Conservation (phyloP, 2,888 invertebrate species). For the Lochmaea crataegi region DNA sequence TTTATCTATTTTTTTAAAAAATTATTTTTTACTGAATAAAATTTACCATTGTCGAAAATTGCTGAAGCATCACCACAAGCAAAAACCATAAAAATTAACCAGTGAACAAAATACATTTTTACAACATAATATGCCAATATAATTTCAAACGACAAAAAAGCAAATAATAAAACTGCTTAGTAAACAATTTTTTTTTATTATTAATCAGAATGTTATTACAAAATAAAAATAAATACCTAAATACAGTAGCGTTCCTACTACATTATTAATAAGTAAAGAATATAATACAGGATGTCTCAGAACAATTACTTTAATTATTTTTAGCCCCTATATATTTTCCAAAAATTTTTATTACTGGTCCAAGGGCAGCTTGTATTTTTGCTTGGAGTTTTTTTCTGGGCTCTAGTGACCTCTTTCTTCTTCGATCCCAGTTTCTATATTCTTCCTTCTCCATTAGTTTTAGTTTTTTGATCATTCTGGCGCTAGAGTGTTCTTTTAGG, state of each 20-base stretch:
- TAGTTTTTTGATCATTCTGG: too few relatives aligned
- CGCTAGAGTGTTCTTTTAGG: too few relatives aligned
- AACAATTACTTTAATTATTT: too few relatives aligned
- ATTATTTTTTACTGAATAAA: neutral
- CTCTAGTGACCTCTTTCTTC: too few relatives aligned
- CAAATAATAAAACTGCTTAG: neutral
- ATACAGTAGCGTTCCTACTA: neutral
- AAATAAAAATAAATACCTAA: neutral
- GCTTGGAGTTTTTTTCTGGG: too few relatives aligned
- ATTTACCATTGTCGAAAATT: constrained; percentile 12
- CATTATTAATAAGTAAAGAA: too few relatives aligned
- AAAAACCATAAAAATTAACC: neutral
- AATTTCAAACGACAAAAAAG: neutral
- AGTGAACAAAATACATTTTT: neutral
- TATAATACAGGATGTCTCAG: neutral
- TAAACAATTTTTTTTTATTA: neutral
- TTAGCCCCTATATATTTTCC: too few relatives aligned
- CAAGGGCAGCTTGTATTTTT: too few relatives aligned
- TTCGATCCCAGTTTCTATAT: too few relatives aligned
- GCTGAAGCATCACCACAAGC: neutral
- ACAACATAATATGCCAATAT: neutral
- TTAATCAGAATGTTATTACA: neutral
- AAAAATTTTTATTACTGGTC: too few relatives aligned
- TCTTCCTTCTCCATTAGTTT: too few relatives aligned
- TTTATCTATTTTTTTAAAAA: neutral